phyloP scores from a whole-genome alignment of 2,797 vertebrate genomes.

The Pelochelys cantorii region DNA sequence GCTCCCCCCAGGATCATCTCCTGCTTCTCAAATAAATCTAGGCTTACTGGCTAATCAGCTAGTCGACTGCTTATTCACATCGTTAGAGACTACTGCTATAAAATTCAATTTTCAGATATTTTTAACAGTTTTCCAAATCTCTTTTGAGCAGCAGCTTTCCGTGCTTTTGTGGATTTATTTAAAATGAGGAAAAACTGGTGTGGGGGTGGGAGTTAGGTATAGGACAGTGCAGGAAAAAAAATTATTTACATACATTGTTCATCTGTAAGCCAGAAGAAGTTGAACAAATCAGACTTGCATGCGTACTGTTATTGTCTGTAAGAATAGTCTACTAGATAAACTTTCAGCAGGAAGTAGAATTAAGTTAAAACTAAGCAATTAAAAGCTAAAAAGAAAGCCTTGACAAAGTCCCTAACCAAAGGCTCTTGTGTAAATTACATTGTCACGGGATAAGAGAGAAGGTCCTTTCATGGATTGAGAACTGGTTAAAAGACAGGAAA shows the following conservation, averaged over 20 bases:
- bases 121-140: neutral
- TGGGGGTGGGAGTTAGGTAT: neutral
- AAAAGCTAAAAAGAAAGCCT: too few species aligned
- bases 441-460: too few species aligned
- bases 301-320: neutral
- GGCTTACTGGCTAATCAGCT: too few species aligned
- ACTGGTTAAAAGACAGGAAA: too few species aligned
- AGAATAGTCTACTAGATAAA: neutral
- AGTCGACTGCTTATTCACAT: too few species aligned
- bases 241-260: neutral
- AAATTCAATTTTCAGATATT: neutral
- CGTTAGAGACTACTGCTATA: neutral
- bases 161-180: neutral
- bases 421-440: too few species aligned
- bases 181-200: neutral
- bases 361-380: neutral
- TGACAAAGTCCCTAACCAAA: too few species aligned
- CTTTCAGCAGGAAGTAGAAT: neutral
- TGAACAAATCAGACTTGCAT: neutral
- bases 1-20: too few species aligned
- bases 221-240: neutral
- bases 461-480: too few species aligned
- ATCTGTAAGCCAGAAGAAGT: neutral
- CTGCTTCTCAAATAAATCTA: too few species aligned
- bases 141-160: neutral